Base-by-base conservation (phyloP, 2,113 vertebrate genomes). In the Agapornis roseicollis region DNA sequence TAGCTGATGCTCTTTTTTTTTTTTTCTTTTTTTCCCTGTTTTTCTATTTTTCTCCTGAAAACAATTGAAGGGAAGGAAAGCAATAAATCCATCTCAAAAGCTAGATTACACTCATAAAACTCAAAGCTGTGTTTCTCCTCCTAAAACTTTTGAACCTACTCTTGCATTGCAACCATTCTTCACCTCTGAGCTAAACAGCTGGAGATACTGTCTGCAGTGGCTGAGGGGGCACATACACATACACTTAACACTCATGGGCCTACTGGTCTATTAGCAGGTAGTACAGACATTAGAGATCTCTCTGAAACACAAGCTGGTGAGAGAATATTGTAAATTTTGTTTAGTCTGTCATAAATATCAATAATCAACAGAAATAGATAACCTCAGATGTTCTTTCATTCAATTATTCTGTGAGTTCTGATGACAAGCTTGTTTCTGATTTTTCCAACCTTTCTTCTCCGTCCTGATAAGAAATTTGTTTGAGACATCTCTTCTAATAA, bases 371-470 rank as follows among this genome's bases (percentile, higher is more conserved):
- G 60, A 93, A 96, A 90, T 52, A 82, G 22, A 61, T 46, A 89
- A 80, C 22, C 35, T 95, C 39, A 83, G 66, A 70, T 4, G 6
- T 31, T 65, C 15, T 82, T 93, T 85, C 84, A 70, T 90, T 55
- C 58, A 58, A 9, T 49, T 89, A 63, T 49, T 91, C 74, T 80
- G 22, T 19, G 41, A 72, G 84, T 39, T 60, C 2, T 42, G 4
- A 63, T 18, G 44, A 80, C 35, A 69, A 65, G 28, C 27, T 90
- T 78, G 33, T 55, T 94, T 55, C 71, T 91, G 74, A 64, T 83
- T 96, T 92, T 96, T 91, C 28, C 60, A 88, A 71, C 42, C 27
- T 69, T 84, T 94, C 82, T 86, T 92, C 63, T 73, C 68, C 24
- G 56, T 64, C 50, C 41, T 66, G 39, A 11, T 55, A 88, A 93